Evolutionary conservation across 2,888 invertebrate species (phyloP), one percentile per base, ranked within the genome.

Genomic region (Ectemnius cavifrons): DNA sequence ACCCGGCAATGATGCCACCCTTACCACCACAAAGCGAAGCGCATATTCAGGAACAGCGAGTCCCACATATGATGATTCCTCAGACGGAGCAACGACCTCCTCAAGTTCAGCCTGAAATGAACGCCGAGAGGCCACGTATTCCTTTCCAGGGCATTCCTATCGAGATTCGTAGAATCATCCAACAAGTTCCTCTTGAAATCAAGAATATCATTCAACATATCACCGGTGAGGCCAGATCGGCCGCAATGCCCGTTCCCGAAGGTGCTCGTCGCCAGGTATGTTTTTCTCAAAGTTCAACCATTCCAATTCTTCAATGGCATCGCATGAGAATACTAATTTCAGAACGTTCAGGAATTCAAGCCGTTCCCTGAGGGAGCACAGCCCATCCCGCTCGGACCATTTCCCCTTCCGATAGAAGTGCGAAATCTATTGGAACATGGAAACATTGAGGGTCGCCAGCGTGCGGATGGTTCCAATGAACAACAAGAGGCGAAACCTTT

Each of bases 91-190:
- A 86, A 52, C 79, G 85, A 67, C 80, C 81, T 58, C 79, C 82
- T 4, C 75, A 72, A 47, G 73, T 74, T 46, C 79, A 74, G 49
- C 82, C 71, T 37, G 83, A 78, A 14, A 28, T 67, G 14, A 73
- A 47, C 72, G 74, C 88, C 63, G 89, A 89, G 27, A 85, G 82
- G 47, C 87, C 87, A 4, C 86, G 84, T 13, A 89, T 87, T 2
- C 88, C 91, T 1, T 91, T 91, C 86, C 91, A 89, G 56, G 88
- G 89, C 61, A 86, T 91, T 75, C 91, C 91, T 2, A 86, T 91
- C 20, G 89, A 89, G 68, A 88, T 90, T 37, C 78, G 86, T 52
- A 82, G 87, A 76, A 89, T 90, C 23, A 88, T 90, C 27, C 87
- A 90, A 56, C 89, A 90, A 63, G 88, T 91, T 37, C 91, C 89